Evolutionary conservation across 2,888 invertebrate genomes (phyloP), one percentile per base, ranked within the genome.

Genomic region (Spicauda simplicius): DNA sequence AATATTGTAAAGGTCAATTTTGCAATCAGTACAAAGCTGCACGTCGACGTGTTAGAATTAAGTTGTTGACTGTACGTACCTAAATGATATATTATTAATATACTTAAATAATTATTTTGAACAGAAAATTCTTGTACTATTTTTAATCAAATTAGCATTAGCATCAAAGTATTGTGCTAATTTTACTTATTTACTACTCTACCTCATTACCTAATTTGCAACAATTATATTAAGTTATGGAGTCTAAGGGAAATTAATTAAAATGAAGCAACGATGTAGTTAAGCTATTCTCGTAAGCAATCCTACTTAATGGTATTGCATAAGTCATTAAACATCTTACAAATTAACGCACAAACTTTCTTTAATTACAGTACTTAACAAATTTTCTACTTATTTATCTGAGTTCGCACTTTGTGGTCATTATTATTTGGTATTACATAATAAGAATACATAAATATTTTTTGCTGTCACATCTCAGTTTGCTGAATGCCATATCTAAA

Each of bases 1-100:
- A 73, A 73, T 72, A 70, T 72, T 68, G 64, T 69, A 78, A 77
- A 80, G 75, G 78, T 78, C 75, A 78, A 69, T 79, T 77, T 77
- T 74, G 77, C 72, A 80, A 79, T 70, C 67, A 20, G 65, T 71
- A 69, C 71, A 71, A 70, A 64, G 69, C 63, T 66, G 55, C 54
- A 66, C 19, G 64, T 66, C 71, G 66, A 73, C 19, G n/a, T 11
- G 12, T 45, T 45, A 45, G 45, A 45, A 45, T 8, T n/a, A 45
- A n/a, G 14, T 2, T n/a, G 45, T 45, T 45, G 45, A 45, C n/a
- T 12, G 11, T n/a, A n/a, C 5, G 45, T 45, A n/a, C 14, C 6
- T 45, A n/a, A 45, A n/a, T 45, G n/a, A 45, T n/a, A n/a, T 45
- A 45, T 45, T 45, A 45, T 41, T 14, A 14, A 5, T 0, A 10